These are phyloP conservation scores for Sorex maritimensis DNA, from an alignment of 2,797 vertebrate genomes.

Conservation along the genomic window DNA sequence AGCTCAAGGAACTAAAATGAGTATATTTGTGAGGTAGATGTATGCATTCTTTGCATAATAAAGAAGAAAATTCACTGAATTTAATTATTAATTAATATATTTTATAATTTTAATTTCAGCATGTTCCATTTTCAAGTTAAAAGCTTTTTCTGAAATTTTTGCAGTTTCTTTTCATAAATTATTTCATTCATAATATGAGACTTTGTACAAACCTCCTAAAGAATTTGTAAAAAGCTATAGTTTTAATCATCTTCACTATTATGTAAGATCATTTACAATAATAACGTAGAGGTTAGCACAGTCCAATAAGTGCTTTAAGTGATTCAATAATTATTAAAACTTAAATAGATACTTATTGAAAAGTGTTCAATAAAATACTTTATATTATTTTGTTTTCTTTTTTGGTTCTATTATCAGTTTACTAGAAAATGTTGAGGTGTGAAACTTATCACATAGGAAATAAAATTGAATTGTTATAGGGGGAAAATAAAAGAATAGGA, in stretches of 20 bases:
- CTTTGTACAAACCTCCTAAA: background rate
- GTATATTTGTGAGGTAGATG: slow-evolving; percentile 78
- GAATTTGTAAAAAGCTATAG: background rate
- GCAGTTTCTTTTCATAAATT: background rate
- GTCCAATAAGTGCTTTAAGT: background rate
- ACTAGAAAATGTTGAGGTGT: slow-evolving; percentile 29
- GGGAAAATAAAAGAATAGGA: background rate
- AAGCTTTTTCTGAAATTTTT: slow-evolving; percentile 51
- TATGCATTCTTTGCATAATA: slow-evolving; percentile 43
- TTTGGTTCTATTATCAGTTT: slow-evolving; percentile 56
- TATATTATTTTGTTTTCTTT: slow-evolving; percentile 69
- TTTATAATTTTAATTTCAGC: background rate
- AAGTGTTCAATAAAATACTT: slow-evolving; percentile 58
- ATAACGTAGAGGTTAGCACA: background rate
- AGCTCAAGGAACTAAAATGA: slow-evolving; percentile 74
- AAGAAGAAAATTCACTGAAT: slow-evolving; percentile 71
- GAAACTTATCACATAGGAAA: slow-evolving; percentile 73
- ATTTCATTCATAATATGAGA: background rate
- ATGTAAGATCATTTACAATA: background rate
- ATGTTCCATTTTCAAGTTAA: slow-evolving; percentile 66
- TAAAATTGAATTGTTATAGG: background rate
- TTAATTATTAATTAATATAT: slow-evolving; percentile 23
- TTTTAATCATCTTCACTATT: background rate
- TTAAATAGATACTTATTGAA: background rate
- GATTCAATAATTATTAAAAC: slow-evolving; percentile 6